phyloP scores from a whole-genome alignment of 2,888 invertebrate species.

The Itoplectis maculator region DNA sequence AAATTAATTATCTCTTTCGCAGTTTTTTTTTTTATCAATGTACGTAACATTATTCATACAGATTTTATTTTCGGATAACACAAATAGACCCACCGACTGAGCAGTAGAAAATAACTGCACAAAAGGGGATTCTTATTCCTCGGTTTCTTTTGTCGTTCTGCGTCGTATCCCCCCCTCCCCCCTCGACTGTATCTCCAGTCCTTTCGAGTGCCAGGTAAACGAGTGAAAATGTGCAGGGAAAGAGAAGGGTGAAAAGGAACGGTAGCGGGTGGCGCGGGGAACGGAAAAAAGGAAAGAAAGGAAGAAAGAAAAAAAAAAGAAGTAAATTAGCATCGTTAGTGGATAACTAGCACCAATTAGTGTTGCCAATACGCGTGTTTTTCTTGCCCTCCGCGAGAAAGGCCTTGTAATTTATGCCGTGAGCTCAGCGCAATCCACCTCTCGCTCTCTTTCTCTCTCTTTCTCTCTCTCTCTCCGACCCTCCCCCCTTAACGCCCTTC shows the following conservation, averaged over 20 bases:
- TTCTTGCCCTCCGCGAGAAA: slow-evolving; percentile 41
- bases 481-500: slow-evolving; percentile 4
- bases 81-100: not conserved
- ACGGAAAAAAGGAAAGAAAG: slow-evolving; percentile 40
- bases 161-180: too few relatives aligned
- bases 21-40: too few relatives aligned
- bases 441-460: not conserved
- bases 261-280: not conserved
- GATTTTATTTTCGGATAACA: not conserved
- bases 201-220: not conserved
- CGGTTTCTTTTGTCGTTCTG: too few relatives aligned
- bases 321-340: slow-evolving; percentile 72
- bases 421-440: slow-evolving; percentile 27
- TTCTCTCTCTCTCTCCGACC: slow-evolving; percentile 12
- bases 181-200: not conserved
- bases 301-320: slow-evolving; percentile 66
- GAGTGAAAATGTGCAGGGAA: not conserved
- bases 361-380: slow-evolving; percentile 67
- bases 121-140: too few relatives aligned
- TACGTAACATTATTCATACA: too few relatives aligned
- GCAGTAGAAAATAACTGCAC: too few relatives aligned
- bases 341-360: slow-evolving; percentile 72
- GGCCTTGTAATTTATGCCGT: slow-evolving; percentile 50
- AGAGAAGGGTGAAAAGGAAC: not conserved
- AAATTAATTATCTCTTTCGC: too few relatives aligned